Evolutionary conservation across 2,797 vertebrate species (phyloP), one percentile per base, ranked within the genome.

Genomic region (Cygnus olor): DNA sequence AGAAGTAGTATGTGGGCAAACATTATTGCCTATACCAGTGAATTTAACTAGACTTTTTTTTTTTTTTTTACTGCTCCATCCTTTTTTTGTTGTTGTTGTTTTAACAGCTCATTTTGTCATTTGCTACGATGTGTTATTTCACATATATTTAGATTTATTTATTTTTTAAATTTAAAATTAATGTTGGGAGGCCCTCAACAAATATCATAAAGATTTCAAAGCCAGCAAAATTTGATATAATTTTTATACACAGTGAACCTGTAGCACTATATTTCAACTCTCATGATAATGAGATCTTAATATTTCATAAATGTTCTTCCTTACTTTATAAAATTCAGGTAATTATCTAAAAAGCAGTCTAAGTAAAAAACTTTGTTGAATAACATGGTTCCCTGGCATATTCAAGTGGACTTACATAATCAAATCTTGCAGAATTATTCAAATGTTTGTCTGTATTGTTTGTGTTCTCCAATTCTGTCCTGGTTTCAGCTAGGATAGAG

Each of bases 131-230:
- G 44, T 24, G 32, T 8, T 49, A 77, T 73, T 79, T 21, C 40
- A 77, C 47, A 86, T 61, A 69, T 11, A 89, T 82, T 73, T 51
- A 51, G 22, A 49, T 12, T 7, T 85, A 66, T 3, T 34, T 60
- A 1, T n/a, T 91, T 87, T 45, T 90, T 83, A 79, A 0, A 82
- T 89, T 86, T 89, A 80, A 95, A 91, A 94, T 92, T 91, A 71
- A 79, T 64, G n/a, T 64, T 74, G 36, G 36, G 4, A 90, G 22
- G 30, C 64, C 65, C 49, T 85, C 60, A 68, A 80, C 56, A 93
- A 95, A 66, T 66, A 81, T 34, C 53, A 70, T 58, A 53, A 87
- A 73, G 6, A 30, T 87, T 92, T 86, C 74, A 87, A 90, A 94
- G 74, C 30, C 38, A 57, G 51, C 11, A 90, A 74, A 81, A 88